Base-by-base conservation (phyloP, 2,888 invertebrate genomes). In the Phrixothrix hirtus region DNA sequence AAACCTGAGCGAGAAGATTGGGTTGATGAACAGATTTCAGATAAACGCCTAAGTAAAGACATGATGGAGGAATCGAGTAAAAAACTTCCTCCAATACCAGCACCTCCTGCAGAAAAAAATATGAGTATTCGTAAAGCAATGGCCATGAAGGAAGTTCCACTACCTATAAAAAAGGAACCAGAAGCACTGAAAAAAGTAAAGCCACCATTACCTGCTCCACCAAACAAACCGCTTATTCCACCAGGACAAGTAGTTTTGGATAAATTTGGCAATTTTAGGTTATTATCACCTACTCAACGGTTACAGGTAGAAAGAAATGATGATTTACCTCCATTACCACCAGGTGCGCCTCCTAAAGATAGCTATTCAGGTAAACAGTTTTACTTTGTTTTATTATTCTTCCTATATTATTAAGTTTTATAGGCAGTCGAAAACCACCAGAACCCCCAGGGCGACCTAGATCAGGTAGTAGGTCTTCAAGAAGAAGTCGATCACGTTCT, bases 191-290 rank as follows among this genome's bases (percentile, higher is more conserved):
- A 66, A 59, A 64, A 66, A 47, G 65, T 66, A 21, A 65, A 67
- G 6, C 64, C 69, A 15, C 63, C 66, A 26, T 64, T 63, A 9
- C 52, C 56, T 4, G 46, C 59, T n/a, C 59, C 61, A 6, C 58
- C 63, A 0, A 58, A 42, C 12, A 73, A 74, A 37, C 74, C 72
- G 0, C 62, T 74, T 37, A 71, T 74, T 46, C 73, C 71, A 30
- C 70, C 76, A 69, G 81, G 82, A 67, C 70, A 85, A 73, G 82
- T 86, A 45, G 86, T 87, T 11, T 75, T 87, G 58, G 87, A 88
- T 73, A 87, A 87, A 73, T 87, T 88, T 68, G 87, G 87, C 0
- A 83, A 86, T 59, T 83, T 87, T 77, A 81, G 87, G 0, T 73
- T 87, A 59, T 85, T 84, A 29, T 70, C 75, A 16, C 75, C 77